Evolutionary conservation across 2,113 vertebrate species (phyloP).

Genomic region (Seriola quinqueradiata): DNA sequence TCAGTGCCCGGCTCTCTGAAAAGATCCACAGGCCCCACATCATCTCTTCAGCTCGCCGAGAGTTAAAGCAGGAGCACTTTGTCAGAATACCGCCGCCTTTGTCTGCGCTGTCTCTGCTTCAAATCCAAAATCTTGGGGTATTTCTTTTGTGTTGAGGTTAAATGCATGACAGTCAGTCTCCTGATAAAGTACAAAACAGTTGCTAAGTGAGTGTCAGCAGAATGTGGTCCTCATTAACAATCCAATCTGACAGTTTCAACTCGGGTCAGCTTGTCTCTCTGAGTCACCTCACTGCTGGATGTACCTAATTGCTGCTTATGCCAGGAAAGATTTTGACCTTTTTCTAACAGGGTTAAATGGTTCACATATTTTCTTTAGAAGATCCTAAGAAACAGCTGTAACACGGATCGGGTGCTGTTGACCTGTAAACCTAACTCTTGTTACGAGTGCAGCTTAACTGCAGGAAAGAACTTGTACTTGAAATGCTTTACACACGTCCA

Average conservation of each 20-base stretch:
- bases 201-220: constrained; percentile 2
- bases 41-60: constrained; percentile 11
- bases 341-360: constrained; percentile 61
- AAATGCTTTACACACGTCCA: neutral
- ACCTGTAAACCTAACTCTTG: constrained; percentile 60
- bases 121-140: neutral
- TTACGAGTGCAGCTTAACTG: constrained; percentile 47
- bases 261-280: constrained; percentile 65
- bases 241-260: constrained; percentile 61
- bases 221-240: constrained; percentile 37
- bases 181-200: constrained; percentile 35
- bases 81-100: neutral
- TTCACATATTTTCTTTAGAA: constrained; percentile 66
- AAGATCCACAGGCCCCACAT: constrained; percentile 31
- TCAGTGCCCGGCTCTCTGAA: constrained; percentile 18
- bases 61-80: neutral
- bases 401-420: constrained; percentile 53
- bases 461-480: constrained; percentile 28
- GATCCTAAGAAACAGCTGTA: constrained; percentile 46
- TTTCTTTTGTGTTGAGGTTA: constrained; percentile 36
- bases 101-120: neutral
- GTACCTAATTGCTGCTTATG: constrained; percentile 62
- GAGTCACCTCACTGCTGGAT: constrained; percentile 53
- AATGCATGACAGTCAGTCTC: constrained; percentile 1
- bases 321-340: constrained; percentile 60